Base-by-base conservation (phyloP, 2,113 vertebrate species). In the Grammomys dolichurus region DNA sequence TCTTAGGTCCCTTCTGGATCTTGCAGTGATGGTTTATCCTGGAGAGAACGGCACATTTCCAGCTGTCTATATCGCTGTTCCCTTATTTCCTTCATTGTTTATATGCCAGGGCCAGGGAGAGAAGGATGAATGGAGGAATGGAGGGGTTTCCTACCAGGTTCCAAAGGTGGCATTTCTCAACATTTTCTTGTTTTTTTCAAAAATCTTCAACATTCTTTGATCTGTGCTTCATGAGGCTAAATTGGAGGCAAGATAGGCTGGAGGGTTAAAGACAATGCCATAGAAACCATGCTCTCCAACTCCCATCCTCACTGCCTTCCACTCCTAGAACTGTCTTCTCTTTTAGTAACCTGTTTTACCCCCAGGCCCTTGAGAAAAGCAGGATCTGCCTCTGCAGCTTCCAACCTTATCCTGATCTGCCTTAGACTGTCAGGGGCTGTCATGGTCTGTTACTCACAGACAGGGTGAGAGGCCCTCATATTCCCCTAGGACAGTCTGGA, bases 211-310 rank as follows among this genome's bases (percentile, higher is more conserved):
- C 40, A 69, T 93, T 96, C 6, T 96, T 77, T 73, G 20, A 96
- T 95, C 54, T 91, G 3, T 93, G 90, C 75, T 96, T 97, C 70
- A 69, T 91, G 63, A 94, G 63, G 78, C 28, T 75, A 73, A 72
- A 43, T 31, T 91, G 40, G n/a, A 77, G 60, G 22, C 67, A 93
- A 48, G 75, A 28, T 80, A 75, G 78, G 20, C 24, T 26, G 69
- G 40, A 87, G 51, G 77, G 51, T 54, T 93, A 51, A 67, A 87
- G 72, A 54, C 85, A 67, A 36, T 43, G 13, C 81, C 48, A 26
- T n/a, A 70, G 87, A 81, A 84, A 17, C 90, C 40, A 76, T 4
- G 58, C 1, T 67, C 11, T 65, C 67, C 17, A 82, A 72, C 63
- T 17, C 43, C 28, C 51, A 88, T 28, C 14, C 80, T 20, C 17